Percentiles rank a stretch among this genome's conserved stretches.
These are phyloP conservation scores for Tachysurus fulvidraco DNA, from an alignment of 2,113 vertebrate species.

Conservation along the genomic window DNA sequence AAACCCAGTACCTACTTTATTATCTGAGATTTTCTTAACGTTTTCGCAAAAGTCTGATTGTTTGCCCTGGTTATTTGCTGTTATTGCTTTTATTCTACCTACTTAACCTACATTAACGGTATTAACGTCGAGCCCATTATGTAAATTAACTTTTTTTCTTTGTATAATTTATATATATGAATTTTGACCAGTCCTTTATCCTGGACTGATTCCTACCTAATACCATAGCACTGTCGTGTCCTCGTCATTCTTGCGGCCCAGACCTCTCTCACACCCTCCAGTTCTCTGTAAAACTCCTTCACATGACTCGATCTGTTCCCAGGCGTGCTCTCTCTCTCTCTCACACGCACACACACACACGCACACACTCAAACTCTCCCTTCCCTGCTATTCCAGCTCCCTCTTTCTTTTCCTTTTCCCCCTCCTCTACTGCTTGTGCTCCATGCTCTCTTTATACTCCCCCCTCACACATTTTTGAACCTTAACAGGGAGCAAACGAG, in stretches of 20 bases:
- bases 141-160: no score
- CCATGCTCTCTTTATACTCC: background rate
- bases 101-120: background rate
- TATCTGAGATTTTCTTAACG: background rate
- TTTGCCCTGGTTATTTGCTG: background rate
- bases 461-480: slow-evolving; percentile 45
- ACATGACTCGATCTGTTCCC: slow-evolving; percentile 42
- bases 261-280: slow-evolving; percentile 11
- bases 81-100: background rate
- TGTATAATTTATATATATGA: no score
- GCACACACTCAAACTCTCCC: background rate
- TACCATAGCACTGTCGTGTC: background rate
- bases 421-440: background rate
- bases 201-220: slow-evolving; percentile 45
- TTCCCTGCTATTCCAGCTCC: background rate
- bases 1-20: background rate
- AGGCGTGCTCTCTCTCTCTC: background rate
- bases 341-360: background rate
- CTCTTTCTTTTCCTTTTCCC: background rate
- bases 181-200: background rate
- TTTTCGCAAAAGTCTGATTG: background rate
- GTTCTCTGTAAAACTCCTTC: slow-evolving; percentile 43
- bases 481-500: slow-evolving; percentile 13
- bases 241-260: background rate
- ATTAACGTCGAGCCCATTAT: no score